Conservation (phyloP, 2,797 vertebrate genomes). For the Hemibagrus guttatus region DNA sequence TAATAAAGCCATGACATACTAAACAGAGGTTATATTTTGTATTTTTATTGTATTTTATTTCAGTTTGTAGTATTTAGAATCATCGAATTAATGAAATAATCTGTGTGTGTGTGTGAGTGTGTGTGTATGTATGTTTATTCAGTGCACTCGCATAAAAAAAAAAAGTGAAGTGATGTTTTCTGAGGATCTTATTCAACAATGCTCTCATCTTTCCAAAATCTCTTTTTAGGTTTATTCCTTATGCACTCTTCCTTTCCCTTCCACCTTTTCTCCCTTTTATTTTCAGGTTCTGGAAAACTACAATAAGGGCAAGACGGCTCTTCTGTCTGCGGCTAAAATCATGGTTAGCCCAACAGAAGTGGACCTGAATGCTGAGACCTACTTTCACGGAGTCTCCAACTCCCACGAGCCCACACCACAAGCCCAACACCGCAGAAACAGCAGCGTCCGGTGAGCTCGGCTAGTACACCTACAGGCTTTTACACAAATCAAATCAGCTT, state of each 20-base stretch:
- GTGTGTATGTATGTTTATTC: not conserved
- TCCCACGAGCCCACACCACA: conserved; percentile 76
- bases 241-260: not conserved
- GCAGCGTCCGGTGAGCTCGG: conserved; percentile 88
- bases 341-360: conserved; percentile 99
- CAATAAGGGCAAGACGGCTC: conserved; percentile 97
- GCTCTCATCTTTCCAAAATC: not conserved
- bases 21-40: not conserved
- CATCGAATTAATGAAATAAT: not conserved
- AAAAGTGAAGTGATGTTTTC: not conserved
- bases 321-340: conserved; percentile 96
- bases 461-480: conserved; percentile 53
- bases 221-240: not conserved
- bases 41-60: not conserved
- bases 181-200: not conserved
- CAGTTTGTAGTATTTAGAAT: not conserved
- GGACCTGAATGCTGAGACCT: conserved; percentile 92
- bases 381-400: conserved; percentile 87
- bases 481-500: conserved; percentile 27
- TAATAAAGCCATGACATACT: not conserved
- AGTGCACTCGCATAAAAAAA: not conserved
- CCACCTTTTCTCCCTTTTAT: not conserved
- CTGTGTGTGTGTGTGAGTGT: too few species aligned
- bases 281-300: conserved; percentile 96
- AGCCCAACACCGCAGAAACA: conserved; percentile 86